Evolutionary conservation across 2,113 vertebrate genomes (phyloP), one percentile per base, ranked within the genome.

Genomic region (Geococcyx californianus): DNA sequence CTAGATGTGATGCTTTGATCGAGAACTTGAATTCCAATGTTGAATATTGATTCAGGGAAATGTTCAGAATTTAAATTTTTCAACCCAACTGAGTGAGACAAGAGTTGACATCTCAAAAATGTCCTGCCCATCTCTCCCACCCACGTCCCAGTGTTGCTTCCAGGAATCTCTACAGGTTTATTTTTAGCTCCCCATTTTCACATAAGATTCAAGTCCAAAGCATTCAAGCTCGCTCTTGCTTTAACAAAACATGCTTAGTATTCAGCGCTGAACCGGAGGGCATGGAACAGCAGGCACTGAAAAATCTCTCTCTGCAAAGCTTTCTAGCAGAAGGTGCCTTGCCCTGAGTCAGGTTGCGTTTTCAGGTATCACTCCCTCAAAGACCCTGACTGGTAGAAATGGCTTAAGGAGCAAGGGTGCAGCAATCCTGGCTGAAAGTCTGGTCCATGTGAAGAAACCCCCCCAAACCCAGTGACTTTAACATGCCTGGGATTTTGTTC

Each of bases 101-200:
- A 60, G 52, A 69, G 62, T 28, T 64, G 72, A 78, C 62, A 78
- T 56, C 85, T 83, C 81, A 54, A 7, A 64, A 64, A 10, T 7
- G 12, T 54, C 81, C 67, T 56, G 69, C 76, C 56, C 85, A 66
- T 68, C 76, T 86, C 66, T 45, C 40, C 83, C 78, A 66, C 83
- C 91, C 94, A 66, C 78, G 23, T 3, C 66, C 44, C 24, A 7
- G 36, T 2, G 23, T 14, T 26, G 72, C 85, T 89, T 86, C 81
- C 94, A 94, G 76, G 73, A 92, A 64, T 66, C 72, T 86, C 81
- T 78, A 19, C 2, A 8, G 31, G 25, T 51, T 91, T 94, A 94
- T 86, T 91, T 91, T 93, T 85, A 93, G 80, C 70, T 23, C 3
- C 24, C 70, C 25, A 3, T 69, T 86, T 74, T 42, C 70, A 44